Conservation (phyloP, 1,140 invertebrate species). For the Ectropis grisescens region DNA sequence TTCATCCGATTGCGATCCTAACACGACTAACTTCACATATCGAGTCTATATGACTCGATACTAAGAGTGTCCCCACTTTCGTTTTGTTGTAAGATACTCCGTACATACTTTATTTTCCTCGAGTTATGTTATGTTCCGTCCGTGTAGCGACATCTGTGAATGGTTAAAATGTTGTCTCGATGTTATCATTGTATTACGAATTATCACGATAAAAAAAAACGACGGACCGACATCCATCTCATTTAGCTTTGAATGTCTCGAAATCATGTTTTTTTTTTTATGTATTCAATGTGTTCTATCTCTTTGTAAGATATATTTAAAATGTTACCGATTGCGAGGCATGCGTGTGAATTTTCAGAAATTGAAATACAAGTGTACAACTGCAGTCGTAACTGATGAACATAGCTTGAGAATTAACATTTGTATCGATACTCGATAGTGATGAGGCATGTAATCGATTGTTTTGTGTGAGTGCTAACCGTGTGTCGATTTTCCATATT, state of each 20-base stretch:
- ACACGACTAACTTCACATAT: slow-evolving; percentile 56
- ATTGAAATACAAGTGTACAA: slow-evolving; percentile 18
- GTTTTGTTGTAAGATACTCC: slow-evolving; percentile 38
- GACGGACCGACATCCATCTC: slow-evolving; percentile 24
- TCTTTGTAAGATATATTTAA: slow-evolving; percentile 28
- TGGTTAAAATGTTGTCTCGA: slow-evolving; percentile 51
- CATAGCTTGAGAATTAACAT: slow-evolving; percentile 49
- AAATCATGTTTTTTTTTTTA: slow-evolving; percentile 27
- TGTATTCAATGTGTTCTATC: slow-evolving; percentile 38
- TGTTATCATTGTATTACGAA: slow-evolving; percentile 45
- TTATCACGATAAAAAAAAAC: slow-evolving; percentile 9
- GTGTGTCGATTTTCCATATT: slow-evolving; percentile 70
- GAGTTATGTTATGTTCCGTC: slow-evolving; percentile 53
- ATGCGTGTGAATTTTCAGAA: slow-evolving; percentile 29
- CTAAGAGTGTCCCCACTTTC: slow-evolving; percentile 10
- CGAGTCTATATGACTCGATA: slow-evolving; percentile 44
- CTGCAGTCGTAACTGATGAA: slow-evolving; percentile 26
- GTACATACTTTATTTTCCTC: slow-evolving; percentile 24
- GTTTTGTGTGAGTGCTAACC: slow-evolving; percentile 68
- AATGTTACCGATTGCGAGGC: slow-evolving; percentile 19
- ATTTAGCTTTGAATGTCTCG: slow-evolving; percentile 58
- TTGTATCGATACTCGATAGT: slow-evolving; percentile 29
- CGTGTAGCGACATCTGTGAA: slow-evolving; percentile 51
- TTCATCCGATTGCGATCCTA: slow-evolving; percentile 59
- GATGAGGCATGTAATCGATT: slow-evolving; percentile 40